Evolutionary conservation across 2,888 invertebrate species (phyloP).

Genomic region (Criorhina ranunculi): DNA sequence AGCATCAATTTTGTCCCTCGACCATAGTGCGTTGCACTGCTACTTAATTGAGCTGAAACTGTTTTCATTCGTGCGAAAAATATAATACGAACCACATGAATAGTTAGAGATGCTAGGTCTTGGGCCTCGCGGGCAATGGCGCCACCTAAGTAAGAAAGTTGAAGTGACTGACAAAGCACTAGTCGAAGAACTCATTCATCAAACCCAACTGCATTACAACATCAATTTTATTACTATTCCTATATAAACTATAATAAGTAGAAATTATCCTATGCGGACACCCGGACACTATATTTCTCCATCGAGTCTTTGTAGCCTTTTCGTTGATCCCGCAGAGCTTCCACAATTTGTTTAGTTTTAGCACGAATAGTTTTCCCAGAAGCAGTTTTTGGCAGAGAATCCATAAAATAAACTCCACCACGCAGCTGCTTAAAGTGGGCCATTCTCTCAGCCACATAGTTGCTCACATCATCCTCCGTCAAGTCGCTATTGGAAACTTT

Average conservation of each 20-base stretch:
- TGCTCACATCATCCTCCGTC: constrained; percentile 56
- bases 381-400: constrained; percentile 75
- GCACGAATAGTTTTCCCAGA: constrained; percentile 77
- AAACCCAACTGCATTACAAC: too few species aligned
- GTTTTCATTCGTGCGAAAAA: too few species aligned
- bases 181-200: too few species aligned
- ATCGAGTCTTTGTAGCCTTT: neutral
- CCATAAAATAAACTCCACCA: constrained; percentile 77
- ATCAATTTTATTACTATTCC: neutral
- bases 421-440: constrained; percentile 77
- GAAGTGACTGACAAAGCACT: too few species aligned
- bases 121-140: too few species aligned
- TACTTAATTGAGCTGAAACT: too few species aligned
- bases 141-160: too few species aligned
- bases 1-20: too few species aligned
- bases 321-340: neutral
- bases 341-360: constrained; percentile 68
- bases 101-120: too few species aligned
- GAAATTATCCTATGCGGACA: neutral
- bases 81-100: too few species aligned
- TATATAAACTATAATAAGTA: neutral
- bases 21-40: too few species aligned
- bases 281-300: neutral
- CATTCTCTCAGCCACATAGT: constrained; percentile 71
- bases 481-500: constrained; percentile 52